These are phyloP conservation scores for Merluccius polli DNA, from an alignment of 2,797 vertebrate species.

Conservation along the genomic window DNA sequence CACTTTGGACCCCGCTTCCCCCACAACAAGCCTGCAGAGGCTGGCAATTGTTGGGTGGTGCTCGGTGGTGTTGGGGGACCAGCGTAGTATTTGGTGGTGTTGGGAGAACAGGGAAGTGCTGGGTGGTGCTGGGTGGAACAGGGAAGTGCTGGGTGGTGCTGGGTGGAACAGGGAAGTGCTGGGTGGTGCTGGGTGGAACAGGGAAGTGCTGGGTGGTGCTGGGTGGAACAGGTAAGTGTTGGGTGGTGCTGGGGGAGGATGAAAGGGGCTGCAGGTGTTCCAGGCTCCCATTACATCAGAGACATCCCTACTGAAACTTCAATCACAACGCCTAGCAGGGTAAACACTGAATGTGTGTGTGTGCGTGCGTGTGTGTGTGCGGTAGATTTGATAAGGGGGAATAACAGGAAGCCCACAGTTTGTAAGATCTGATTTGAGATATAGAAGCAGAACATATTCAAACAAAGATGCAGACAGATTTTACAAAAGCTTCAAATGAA, in stretches of 20 bases:
- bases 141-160: not conserved
- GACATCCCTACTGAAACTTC: conserved; percentile 71
- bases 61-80: too few relatives aligned
- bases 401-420: not conserved
- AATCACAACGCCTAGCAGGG: conserved; percentile 67
- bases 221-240: conserved; percentile 34
- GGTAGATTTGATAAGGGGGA: conserved; percentile 17
- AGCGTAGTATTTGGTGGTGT: not conserved
- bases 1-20: too few relatives aligned
- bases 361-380: conserved; percentile 56
- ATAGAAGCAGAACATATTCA: not conserved
- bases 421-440: not conserved
- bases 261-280: conserved; percentile 18
- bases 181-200: not conserved
- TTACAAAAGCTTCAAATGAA: not conserved
- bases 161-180: too few relatives aligned
- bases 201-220: not conserved
- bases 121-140: not conserved
- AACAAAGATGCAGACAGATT: not conserved
- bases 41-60: too few relatives aligned
- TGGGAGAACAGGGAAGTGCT: too few relatives aligned
- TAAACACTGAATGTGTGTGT: conserved; percentile 51
- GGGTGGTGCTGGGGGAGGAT: conserved; percentile 31
- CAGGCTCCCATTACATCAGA: conserved; percentile 57
- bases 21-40: too few relatives aligned